Evolutionary conservation across 2,888 invertebrate species (phyloP), one percentile per base, ranked within the genome.

Genomic region (Minunthozetes semirufus): DNA sequence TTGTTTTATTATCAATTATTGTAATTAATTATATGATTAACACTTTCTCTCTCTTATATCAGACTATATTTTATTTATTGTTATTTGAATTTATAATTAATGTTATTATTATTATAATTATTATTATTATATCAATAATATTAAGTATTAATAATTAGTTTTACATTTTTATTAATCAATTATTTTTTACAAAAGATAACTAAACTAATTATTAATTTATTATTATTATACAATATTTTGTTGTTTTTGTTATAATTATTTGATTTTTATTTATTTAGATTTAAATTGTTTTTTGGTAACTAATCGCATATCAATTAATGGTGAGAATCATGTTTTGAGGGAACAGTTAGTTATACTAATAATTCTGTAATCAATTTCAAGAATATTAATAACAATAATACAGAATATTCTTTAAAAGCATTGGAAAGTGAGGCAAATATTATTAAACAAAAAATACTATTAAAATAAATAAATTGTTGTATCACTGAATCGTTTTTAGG

Each of bases 261-360:
- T 48, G 3, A 22, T 22, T 22, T 56, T 59, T 27, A 59, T 27
- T 59, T 1, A 27, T 59, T 29, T 56, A 56, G 13, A 19, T 56
- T 22, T 29, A 29, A 6, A 29, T 29, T 66, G 27, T 8, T 66
- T 66, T 38, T 59, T 15, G 15, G 38, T 38, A 38, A 66, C 38
- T 38, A 61, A 66, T 66, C 9, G 9, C 66, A 66, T 66, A 66
- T 66, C 66, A 66, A 38, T 38, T n/a, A 38, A 66, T 66, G 38
- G 38, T 66, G 66, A 66, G 38, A 66, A 66, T 61, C 61, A 15
- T 56, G 56, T 61, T 27, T 61, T 19, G 6, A 4, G 66, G 59
- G 59, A 59, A 66, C 33, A 66, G 33, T 66, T 33, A 66, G 66
- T 66, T 66, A 38, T 59, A 29, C 13, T 19, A 38, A 66, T 66